Conservation (phyloP, 1,140 invertebrate genomes). For the Tetragonula clypearis region DNA sequence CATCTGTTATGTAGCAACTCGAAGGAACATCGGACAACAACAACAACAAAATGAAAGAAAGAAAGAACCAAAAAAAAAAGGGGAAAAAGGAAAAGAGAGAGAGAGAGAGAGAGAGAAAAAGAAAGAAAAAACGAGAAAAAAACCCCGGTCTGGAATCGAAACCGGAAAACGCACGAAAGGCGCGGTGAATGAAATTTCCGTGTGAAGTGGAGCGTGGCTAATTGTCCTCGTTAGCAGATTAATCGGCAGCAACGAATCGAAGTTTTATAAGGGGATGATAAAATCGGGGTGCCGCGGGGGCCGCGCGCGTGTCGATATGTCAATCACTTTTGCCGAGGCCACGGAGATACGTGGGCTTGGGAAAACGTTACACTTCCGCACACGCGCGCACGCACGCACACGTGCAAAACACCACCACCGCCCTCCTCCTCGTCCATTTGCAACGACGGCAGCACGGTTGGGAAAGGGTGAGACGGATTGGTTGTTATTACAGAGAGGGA, state of each 20-base stretch:
- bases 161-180: neutral
- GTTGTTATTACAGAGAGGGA: constrained; percentile 57
- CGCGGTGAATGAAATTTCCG: neutral
- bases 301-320: constrained; percentile 57
- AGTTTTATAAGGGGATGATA: constrained; percentile 29
- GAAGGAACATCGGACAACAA: neutral
- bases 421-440: constrained; percentile 13
- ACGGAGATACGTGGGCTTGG: constrained; percentile 16
- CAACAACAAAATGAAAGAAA: too few relatives aligned
- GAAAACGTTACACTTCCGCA: constrained; percentile 25
- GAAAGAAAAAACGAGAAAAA: too few relatives aligned
- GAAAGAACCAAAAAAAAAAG: too few relatives aligned
- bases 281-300: constrained; percentile 32
- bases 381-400: neutral
- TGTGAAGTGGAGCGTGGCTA: neutral
- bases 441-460: neutral
- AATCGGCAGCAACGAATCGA: constrained; percentile 10
- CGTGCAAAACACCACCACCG: neutral
- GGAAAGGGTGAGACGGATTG: constrained; percentile 52
- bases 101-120: too few relatives aligned
- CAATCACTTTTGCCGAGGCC: constrained; percentile 40
- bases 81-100: too few relatives aligned
- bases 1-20: neutral
- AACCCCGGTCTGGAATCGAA: neutral
- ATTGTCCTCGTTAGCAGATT: constrained; percentile 4